Conservation (phyloP, 92 coral and sea anemone species). For the Galaxea fascicularis region DNA sequence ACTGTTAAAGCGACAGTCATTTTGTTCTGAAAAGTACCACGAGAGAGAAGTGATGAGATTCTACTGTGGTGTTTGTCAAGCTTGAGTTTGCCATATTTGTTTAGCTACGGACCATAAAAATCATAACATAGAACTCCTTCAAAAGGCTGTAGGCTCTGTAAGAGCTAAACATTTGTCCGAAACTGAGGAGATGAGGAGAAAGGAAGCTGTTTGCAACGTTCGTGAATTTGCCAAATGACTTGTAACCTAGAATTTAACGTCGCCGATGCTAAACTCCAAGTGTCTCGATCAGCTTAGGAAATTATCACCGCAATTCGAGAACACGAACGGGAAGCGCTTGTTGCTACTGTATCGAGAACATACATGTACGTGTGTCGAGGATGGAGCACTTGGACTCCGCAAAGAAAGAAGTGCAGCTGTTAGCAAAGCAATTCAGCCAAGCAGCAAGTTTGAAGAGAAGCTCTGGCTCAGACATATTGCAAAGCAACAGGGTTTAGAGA, state of each 20-base stretch:
- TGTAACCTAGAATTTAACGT: neutral
- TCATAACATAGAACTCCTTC: conserved; percentile 13
- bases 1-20: neutral
- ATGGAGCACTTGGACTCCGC: neutral
- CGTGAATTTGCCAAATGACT: neutral
- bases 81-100: conserved; percentile 20
- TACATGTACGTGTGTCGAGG: conserved; percentile 23
- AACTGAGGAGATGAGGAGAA: neutral
- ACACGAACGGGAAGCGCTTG: conserved; percentile 21
- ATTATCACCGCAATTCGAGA: neutral
- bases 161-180: neutral
- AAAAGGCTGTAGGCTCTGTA: neutral
- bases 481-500: conserved; percentile 1
- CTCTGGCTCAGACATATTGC: neutral
- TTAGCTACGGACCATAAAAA: conserved; percentile 14
- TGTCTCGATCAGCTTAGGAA: conserved; percentile 10
- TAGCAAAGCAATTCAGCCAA: conserved; percentile 12
- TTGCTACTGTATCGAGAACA: conserved; percentile 18
- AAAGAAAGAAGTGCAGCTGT: conserved; percentile 4
- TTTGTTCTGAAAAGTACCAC: conserved; percentile 24
- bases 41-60: conserved; percentile 17
- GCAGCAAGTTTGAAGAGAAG: conserved; percentile 22
- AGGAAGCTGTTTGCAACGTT: neutral
- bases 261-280: neutral
- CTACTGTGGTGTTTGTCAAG: conserved; percentile 4